These are phyloP conservation scores for Chrysomallon squamiferum DNA, from an alignment of 1,140 invertebrate genomes.

Conservation along the genomic window DNA sequence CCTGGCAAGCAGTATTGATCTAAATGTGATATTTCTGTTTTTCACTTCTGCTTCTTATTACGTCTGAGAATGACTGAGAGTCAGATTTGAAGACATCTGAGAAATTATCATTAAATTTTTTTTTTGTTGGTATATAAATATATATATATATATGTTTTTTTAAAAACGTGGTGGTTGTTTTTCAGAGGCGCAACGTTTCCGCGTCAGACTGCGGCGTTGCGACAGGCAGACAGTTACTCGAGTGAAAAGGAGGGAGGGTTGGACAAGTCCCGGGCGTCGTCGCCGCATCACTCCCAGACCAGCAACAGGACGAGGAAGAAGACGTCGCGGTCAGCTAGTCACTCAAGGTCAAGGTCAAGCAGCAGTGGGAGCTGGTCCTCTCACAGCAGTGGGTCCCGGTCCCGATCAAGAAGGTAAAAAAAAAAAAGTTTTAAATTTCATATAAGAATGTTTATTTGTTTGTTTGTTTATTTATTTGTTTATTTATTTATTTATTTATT, in stretches of 20 bases:
- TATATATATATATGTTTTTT: no score
- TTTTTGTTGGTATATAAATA: no score
- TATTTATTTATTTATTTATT: no score
- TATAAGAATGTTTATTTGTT: no score
- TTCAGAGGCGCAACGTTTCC: slow-evolving; percentile 6
- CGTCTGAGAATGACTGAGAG: no score
- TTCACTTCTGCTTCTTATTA: no score
- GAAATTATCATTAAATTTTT: no score
- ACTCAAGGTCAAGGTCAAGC: slow-evolving; percentile 48
- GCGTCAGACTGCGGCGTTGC: slow-evolving; percentile 2
- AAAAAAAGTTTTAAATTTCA: background rate
- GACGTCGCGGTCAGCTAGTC: slow-evolving; percentile 36
- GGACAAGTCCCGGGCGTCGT: slow-evolving; percentile 22
- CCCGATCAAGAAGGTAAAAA: slow-evolving; percentile 63
- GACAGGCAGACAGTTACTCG: slow-evolving; percentile 1
- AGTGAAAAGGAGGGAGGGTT: slow-evolving; percentile 11
- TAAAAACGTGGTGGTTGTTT: no score
- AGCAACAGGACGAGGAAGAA: slow-evolving; percentile 33
- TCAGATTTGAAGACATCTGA: no score
- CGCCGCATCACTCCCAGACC: slow-evolving; percentile 33
- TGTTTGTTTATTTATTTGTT: no score
- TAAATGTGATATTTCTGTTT: no score
- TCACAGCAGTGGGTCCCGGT: slow-evolving; percentile 62
- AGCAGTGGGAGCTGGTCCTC: slow-evolving; percentile 54
- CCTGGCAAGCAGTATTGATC: no score